A percentile compares a stretch with the other conserved stretches of the same genome.
These are phyloP conservation scores for Coryphaenoides rupestris DNA, from an alignment of 2,113 vertebrate species.

Conservation along the genomic window DNA sequence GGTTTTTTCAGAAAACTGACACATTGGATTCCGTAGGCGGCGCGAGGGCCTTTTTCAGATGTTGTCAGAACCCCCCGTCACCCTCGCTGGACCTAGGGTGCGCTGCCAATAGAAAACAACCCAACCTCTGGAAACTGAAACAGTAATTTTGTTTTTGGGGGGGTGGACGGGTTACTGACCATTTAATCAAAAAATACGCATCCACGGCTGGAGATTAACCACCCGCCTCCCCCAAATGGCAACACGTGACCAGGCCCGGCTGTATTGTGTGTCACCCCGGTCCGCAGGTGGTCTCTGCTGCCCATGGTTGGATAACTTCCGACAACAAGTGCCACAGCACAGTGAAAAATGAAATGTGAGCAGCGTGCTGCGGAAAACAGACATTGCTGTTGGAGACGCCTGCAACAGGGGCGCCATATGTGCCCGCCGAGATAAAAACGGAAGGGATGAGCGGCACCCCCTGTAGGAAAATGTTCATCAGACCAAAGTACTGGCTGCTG, in stretches of 20 bases:
- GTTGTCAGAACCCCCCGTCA: too few relatives aligned
- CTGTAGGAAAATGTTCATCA: slow-evolving; percentile 63
- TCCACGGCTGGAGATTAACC: too few relatives aligned
- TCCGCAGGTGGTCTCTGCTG: neutral
- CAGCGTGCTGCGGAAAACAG: slow-evolving; percentile 55
- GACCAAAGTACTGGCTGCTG: slow-evolving; percentile 64
- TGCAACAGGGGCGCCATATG: slow-evolving; percentile 63
- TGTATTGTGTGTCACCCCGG: neutral
- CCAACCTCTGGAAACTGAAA: too few relatives aligned
- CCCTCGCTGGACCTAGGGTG: too few relatives aligned
- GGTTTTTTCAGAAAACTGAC: too few relatives aligned
- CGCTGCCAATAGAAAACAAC: too few relatives aligned
- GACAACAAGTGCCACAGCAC: slow-evolving; percentile 38
- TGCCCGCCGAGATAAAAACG: slow-evolving; percentile 63
- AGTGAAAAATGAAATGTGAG: slow-evolving; percentile 43
- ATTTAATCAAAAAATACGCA: too few relatives aligned
- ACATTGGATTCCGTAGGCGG: too few relatives aligned
- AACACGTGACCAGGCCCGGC: slow-evolving; percentile 10
- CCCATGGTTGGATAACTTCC: slow-evolving; percentile 7
- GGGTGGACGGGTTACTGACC: too few relatives aligned
- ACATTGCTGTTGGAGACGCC: slow-evolving; percentile 42
- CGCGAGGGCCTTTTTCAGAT: too few relatives aligned
- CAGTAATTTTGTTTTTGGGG: too few relatives aligned
- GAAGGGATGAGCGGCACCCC: slow-evolving; percentile 57
- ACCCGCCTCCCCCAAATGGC: slow-evolving; percentile 4